These are phyloP conservation scores for Plemyria rubiginata DNA, from an alignment of 2,888 invertebrate species.

Conservation along the genomic window DNA sequence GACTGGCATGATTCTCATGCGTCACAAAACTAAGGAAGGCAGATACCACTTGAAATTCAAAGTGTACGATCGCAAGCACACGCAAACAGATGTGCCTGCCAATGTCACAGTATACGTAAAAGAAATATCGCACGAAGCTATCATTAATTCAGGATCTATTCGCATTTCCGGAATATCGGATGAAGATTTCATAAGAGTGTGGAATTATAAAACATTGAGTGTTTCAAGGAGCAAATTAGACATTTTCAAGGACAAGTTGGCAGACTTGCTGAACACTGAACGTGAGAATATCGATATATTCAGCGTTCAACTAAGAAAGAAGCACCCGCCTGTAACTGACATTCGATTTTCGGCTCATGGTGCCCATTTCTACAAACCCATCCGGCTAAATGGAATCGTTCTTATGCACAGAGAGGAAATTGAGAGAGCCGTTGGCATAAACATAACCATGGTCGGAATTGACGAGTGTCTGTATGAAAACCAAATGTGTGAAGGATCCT, in stretches of 20 bases:
- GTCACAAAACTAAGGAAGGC: conserved; percentile 95
- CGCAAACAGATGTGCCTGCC: conserved; percentile 97
- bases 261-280: conserved; percentile 93
- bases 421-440: conserved; percentile 96
- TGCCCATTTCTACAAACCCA: conserved; percentile 97
- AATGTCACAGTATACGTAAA: conserved; percentile 97
- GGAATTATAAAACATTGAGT: conserved; percentile 95
- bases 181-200: conserved; percentile 97
- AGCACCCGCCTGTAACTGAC: conserved; percentile 95
- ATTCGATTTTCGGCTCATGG: conserved; percentile 97
- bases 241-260: conserved; percentile 94
- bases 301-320: conserved; percentile 95
- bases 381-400: conserved; percentile 96
- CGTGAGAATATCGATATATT: conserved; percentile 97
- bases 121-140: conserved; percentile 97
- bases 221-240: conserved; percentile 95
- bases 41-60: conserved; percentile 92
- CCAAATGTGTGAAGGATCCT: conserved; percentile 97
- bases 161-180: conserved; percentile 97
- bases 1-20: conserved; percentile 98
- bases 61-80: conserved; percentile 97
- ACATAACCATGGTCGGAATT: conserved; percentile 98
- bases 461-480: conserved; percentile 98
- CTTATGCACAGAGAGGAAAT: conserved; percentile 97
- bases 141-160: conserved; percentile 97